A percentile compares a stretch with the other conserved stretches of the same genome.
phyloP scores from a whole-genome alignment of 1,140 invertebrate genomes.

The Lasioglossum albipes region DNA sequence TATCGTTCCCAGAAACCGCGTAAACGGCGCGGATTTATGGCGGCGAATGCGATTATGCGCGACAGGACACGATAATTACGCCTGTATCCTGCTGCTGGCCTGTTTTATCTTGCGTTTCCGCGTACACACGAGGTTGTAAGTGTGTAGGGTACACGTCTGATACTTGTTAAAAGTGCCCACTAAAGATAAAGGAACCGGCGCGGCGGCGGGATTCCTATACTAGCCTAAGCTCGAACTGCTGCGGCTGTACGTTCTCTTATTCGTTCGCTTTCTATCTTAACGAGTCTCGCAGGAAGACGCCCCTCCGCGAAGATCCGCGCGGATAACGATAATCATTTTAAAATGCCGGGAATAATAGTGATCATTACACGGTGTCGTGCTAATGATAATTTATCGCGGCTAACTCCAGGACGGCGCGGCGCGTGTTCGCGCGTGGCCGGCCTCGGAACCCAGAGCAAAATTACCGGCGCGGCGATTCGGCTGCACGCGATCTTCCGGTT shows the following conservation, averaged over 20 bases:
- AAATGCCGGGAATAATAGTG: slow-evolving; percentile 2
- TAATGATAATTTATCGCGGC: slow-evolving; percentile 14
- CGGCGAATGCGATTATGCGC: neutral
- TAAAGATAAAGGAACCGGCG: slow-evolving; percentile 5
- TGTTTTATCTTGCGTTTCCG: slow-evolving; percentile 4
- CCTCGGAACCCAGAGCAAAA: neutral
- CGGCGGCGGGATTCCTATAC: neutral
- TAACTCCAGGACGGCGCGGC: neutral
- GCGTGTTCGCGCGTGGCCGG: slow-evolving; percentile 2
- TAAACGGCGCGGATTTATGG: neutral
- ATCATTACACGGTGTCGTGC: slow-evolving; percentile 16
- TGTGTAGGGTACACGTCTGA: slow-evolving; percentile 4
- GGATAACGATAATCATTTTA: slow-evolving; percentile 8
- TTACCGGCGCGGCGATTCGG: neutral
- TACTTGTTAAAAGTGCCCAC: slow-evolving; percentile 1
- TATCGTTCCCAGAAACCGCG: neutral
- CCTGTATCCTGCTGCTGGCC: neutral
- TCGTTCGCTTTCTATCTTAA: neutral
- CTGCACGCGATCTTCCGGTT: slow-evolving; percentile 62
- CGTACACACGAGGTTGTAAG: neutral
- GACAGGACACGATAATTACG: slow-evolving; percentile 28
- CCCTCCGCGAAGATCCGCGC: slow-evolving; percentile 4
- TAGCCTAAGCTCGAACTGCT: neutral
- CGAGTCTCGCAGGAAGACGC: slow-evolving; percentile 7
- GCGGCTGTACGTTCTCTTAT: too few relatives aligned